Conservation (phyloP, 2,113 vertebrate species). For the Strix uralensis region DNA sequence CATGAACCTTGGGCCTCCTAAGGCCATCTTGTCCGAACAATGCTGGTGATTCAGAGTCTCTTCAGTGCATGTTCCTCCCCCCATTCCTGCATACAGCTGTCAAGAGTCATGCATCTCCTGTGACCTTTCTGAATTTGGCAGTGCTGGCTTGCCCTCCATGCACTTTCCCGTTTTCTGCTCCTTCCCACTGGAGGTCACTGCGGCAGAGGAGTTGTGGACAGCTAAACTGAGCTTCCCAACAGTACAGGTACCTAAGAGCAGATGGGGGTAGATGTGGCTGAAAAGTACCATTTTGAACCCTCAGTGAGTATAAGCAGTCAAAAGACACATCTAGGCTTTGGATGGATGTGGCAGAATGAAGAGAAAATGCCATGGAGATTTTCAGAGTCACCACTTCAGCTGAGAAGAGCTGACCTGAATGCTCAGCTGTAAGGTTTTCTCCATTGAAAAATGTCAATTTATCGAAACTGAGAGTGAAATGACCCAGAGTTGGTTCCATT, state of each 20-base stretch:
- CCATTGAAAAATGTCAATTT: neutral
- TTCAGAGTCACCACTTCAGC: neutral
- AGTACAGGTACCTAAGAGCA: neutral
- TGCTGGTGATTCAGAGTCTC: neutral
- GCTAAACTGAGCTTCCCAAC: neutral
- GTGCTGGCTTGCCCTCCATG: neutral
- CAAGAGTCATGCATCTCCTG: neutral
- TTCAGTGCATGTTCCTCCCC: neutral
- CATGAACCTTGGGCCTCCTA: neutral
- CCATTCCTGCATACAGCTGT: neutral
- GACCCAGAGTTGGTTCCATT: neutral
- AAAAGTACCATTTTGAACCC: neutral
- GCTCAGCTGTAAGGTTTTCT: neutral
- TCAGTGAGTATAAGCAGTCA: neutral
- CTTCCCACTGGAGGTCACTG: constrained; percentile 42
- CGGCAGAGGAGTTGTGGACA: neutral
- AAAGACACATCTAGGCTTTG: neutral
- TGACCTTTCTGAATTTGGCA: neutral
- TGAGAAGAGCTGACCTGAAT: neutral
- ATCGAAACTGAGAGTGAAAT: neutral
- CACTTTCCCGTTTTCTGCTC: neutral
- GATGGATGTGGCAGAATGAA: neutral
- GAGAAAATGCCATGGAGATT: neutral
- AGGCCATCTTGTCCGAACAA: constrained; percentile 6
- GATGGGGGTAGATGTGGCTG: neutral